Percentiles rank a stretch among this genome's conserved stretches.
These are phyloP conservation scores for Ecliptopera silaceata DNA, from an alignment of 2,888 invertebrate genomes.

Conservation along the genomic window DNA sequence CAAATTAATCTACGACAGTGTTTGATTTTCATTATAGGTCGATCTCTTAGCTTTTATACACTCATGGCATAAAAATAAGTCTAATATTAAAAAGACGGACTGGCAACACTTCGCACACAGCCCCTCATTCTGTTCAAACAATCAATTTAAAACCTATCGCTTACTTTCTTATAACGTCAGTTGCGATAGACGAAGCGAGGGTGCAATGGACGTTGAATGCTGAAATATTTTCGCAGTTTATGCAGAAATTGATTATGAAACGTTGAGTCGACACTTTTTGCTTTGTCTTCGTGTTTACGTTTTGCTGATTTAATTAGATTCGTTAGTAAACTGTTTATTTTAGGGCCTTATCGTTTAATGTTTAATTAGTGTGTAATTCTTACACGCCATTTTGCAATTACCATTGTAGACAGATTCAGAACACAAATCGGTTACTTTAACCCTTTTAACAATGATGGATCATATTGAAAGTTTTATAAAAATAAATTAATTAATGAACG, in stretches of 20 bases:
- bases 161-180: constrained; percentile 20
- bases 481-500: background rate
- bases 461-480: background rate
- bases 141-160: constrained; percentile 29
- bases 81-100: constrained; percentile 2
- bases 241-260: constrained; percentile 66
- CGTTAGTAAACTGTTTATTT: constrained; percentile 4
- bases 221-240: constrained; percentile 33
- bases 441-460: background rate
- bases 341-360: background rate
- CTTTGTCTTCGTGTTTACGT: constrained; percentile 57
- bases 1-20: too few relatives aligned
- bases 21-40: too few relatives aligned
- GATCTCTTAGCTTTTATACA: background rate
- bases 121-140: constrained; percentile 21
- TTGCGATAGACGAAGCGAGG: constrained; percentile 20
- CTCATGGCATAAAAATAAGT: background rate
- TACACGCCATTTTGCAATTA: constrained; percentile 13
- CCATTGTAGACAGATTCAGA: background rate
- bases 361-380: constrained; percentile 4
- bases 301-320: constrained; percentile 33
- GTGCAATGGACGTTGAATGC: constrained; percentile 22
- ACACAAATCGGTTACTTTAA: background rate
- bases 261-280: constrained; percentile 66
- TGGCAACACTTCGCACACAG: constrained; percentile 10